A percentile compares a stretch with the other conserved stretches of the same genome.
Conservation (phyloP, 2,113 vertebrate species). For the Tautogolabrus adspersus region DNA sequence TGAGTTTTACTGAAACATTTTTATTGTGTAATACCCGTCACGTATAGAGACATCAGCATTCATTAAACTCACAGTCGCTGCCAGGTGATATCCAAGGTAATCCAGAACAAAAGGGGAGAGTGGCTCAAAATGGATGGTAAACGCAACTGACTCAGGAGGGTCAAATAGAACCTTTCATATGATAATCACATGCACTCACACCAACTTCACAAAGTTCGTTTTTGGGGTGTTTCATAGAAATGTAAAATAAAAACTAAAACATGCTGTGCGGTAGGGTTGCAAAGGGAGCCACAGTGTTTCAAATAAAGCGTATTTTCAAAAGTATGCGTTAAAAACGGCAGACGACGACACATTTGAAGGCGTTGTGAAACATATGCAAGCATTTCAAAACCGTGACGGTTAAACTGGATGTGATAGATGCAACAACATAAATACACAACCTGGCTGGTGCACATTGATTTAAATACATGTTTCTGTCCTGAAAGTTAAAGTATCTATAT, state of each 20-base stretch:
- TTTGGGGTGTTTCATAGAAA: slow-evolving; percentile 59
- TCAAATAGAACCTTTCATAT: slow-evolving; percentile 76
- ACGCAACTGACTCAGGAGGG: slow-evolving; percentile 68
- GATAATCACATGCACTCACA: slow-evolving; percentile 67
- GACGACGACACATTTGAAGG: not conserved
- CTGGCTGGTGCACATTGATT: slow-evolving; percentile 12
- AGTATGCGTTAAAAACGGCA: not conserved
- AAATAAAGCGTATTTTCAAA: not conserved
- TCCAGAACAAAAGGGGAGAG: slow-evolving; percentile 64
- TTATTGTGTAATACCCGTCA: slow-evolving; percentile 83
- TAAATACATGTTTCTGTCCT: slow-evolving; percentile 15
- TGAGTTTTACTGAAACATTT: slow-evolving; percentile 83
- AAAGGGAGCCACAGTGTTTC: not conserved
- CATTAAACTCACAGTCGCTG: slow-evolving; percentile 78
- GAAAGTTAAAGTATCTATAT: slow-evolving; percentile 34
- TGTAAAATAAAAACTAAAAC: slow-evolving; percentile 38
- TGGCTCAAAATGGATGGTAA: slow-evolving; percentile 73
- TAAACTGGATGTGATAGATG: not conserved
- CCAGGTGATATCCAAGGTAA: slow-evolving; percentile 74
- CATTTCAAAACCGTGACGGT: slow-evolving; percentile 6
- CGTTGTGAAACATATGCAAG: not conserved
- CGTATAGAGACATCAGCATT: slow-evolving; percentile 83
- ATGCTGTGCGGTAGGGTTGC: not conserved
- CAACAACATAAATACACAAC: not conserved
- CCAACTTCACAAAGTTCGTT: slow-evolving; percentile 40